Evolutionary conservation across 1,140 invertebrate species (phyloP).

Genomic region (Proales similis): DNA sequence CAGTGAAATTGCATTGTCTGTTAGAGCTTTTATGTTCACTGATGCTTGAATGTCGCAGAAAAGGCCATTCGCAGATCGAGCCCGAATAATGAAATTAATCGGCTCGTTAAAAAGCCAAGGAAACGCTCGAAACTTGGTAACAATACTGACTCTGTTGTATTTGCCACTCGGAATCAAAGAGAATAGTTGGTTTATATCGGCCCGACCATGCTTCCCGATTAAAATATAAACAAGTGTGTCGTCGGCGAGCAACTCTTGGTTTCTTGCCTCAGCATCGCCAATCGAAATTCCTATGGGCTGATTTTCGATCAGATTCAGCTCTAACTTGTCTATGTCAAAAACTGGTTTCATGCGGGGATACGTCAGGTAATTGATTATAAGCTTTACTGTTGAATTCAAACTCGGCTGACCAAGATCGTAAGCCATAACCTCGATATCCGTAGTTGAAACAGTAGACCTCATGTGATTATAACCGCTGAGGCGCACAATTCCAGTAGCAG

Average conservation of each 20-base stretch:
- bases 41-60: too few species aligned
- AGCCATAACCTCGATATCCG: background rate
- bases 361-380: background rate
- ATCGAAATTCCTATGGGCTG: background rate
- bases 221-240: too few species aligned
- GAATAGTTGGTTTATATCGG: too few species aligned
- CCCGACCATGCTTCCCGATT: too few species aligned
- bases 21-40: too few species aligned
- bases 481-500: slow-evolving; percentile 6
- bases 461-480: too few species aligned
- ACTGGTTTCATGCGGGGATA: background rate
- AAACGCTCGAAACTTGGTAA: too few species aligned
- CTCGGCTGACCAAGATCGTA: background rate
- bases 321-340: background rate
- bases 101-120: too few species aligned
- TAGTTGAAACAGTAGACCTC: too few species aligned
- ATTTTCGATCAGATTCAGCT: background rate
- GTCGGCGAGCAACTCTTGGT: background rate
- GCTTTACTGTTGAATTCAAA: background rate
- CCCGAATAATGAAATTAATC: too few species aligned
- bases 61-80: too few species aligned
- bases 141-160: slow-evolving; percentile 13
- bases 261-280: background rate
- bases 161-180: background rate
- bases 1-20: too few species aligned